Base-by-base conservation (phyloP, 2,113 vertebrate species). In the Engystomops pustulosus region DNA sequence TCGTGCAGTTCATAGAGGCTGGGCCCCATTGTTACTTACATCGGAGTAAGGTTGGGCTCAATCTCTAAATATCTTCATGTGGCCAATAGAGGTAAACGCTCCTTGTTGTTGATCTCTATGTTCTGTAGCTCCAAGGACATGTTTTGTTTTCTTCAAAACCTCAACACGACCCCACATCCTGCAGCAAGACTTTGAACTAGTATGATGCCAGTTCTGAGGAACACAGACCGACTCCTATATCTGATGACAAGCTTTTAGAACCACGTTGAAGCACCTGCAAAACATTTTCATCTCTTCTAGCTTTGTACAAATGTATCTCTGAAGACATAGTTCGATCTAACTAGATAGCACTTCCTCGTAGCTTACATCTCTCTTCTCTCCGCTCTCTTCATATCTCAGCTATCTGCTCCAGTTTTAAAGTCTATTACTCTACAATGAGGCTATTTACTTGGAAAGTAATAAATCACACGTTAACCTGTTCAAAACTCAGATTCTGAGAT, bases 151-250 rank as follows among this genome's bases (percentile, higher is more conserved):
- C 79, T 70, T 81, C 65, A 68, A 58, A 68, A 49, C 23, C 65
- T 69, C 17, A 49, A 32, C 38, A 80, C 69, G 45, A 81, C 65
- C 65, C 79, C 65, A 81, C 65, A 81, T 70, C 79, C 79, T 81
- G 79, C 23, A 65, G 77, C 65, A 70, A 77, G 47, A 58, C 55
- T 67, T 79, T 79, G 58, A 44, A 79, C 36, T 65, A 67, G 36
- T 38, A 32, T 44, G 17, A 55, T 65, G 58, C 49, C 55, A 79
- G 76, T 79, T 41, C 38, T 30, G 41, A 79, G 55, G 23, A 78
- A 27, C 51, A 25, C 53, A 25, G 23, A 53, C 51, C 53, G 51
- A 17, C 34, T 58, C 53, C 75, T 58, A 3, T 60, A 78, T 78
- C 51, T 60, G 53, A 60, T 79, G 58, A 25, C 34, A 65, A 45